These are phyloP conservation scores for Augochlorella aurata DNA, from an alignment of 2,888 invertebrate genomes.

Conservation along the genomic window DNA sequence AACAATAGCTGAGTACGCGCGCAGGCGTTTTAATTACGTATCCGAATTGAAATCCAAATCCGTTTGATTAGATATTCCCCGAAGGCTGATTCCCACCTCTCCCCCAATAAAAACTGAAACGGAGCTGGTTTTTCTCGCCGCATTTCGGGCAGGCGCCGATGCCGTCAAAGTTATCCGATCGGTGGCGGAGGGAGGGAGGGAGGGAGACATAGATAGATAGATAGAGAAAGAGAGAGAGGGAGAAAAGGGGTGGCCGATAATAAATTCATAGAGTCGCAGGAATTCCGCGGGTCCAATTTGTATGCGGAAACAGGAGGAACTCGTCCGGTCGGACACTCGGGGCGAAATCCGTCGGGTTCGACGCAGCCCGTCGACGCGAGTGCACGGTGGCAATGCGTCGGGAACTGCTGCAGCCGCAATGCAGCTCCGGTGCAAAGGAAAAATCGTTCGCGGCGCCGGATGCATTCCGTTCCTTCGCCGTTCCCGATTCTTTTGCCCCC, in stretches of 20 bases:
- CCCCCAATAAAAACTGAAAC: not conserved
- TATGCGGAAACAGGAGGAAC: slow-evolving; percentile 1
- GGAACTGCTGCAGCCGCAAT: slow-evolving; percentile 68
- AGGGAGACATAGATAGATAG: not conserved
- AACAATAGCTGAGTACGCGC: not conserved
- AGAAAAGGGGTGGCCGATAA: not conserved
- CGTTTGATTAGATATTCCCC: slow-evolving; percentile 5
- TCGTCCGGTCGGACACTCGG: slow-evolving; percentile 32
- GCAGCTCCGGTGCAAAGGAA: slow-evolving; percentile 63
- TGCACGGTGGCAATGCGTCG: slow-evolving; percentile 66
- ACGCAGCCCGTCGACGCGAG: slow-evolving; percentile 55
- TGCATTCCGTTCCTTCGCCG: slow-evolving; percentile 30
- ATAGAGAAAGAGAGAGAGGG: not conserved
- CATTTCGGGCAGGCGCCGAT: not conserved
- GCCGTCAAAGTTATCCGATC: not conserved
- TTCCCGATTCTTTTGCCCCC: not conserved
- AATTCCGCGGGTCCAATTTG: not conserved
- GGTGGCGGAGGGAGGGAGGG: not conserved
- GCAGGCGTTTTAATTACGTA: not conserved
- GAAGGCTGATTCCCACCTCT: not conserved
- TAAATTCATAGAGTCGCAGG: slow-evolving; percentile 10
- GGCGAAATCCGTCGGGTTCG: slow-evolving; percentile 36
- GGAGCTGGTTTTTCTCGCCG: not conserved
- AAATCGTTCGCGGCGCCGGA: slow-evolving; percentile 61
- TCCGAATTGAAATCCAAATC: not conserved